Percentiles rank a stretch among this genome's conserved stretches.
Conservation (phyloP, 2,113 vertebrate species). For the Tringa solitaria region DNA sequence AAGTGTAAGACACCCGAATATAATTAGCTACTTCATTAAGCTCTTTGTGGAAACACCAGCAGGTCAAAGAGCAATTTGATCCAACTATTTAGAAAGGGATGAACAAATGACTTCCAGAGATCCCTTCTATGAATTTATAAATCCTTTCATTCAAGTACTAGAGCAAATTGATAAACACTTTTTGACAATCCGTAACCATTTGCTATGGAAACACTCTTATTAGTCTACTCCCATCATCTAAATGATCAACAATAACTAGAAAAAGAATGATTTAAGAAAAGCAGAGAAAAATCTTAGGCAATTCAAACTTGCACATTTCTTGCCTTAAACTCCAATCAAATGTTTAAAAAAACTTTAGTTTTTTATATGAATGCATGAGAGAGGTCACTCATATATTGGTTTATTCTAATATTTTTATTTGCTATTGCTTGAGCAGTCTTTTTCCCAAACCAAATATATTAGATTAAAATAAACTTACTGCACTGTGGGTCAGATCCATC, state of each 20-base stretch:
- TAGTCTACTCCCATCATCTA: neutral
- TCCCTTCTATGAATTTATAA: neutral
- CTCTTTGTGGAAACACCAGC: neutral
- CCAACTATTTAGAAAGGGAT: neutral
- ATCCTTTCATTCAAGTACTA: neutral
- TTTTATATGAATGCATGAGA: neutral
- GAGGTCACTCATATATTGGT: neutral
- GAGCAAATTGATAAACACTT: neutral
- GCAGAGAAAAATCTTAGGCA: neutral
- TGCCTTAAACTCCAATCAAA: neutral
- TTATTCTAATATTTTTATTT: neutral
- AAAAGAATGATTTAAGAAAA: neutral
- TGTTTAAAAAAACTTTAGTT: neutral
- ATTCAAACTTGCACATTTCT: neutral
- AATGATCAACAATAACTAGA: neutral
- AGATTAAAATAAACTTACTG: constrained; percentile 79
- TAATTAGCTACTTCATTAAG: neutral
- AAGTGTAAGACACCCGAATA: neutral
- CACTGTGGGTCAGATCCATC: constrained; percentile 79
- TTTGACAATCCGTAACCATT: neutral
- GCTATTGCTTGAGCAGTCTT: neutral
- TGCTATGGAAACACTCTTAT: neutral
- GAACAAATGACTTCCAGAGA: neutral
- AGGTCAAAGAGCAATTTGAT: neutral
- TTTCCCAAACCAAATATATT: neutral